Base-by-base conservation (phyloP, 2,888 invertebrate genomes). In the Melanostoma mellinum region DNA sequence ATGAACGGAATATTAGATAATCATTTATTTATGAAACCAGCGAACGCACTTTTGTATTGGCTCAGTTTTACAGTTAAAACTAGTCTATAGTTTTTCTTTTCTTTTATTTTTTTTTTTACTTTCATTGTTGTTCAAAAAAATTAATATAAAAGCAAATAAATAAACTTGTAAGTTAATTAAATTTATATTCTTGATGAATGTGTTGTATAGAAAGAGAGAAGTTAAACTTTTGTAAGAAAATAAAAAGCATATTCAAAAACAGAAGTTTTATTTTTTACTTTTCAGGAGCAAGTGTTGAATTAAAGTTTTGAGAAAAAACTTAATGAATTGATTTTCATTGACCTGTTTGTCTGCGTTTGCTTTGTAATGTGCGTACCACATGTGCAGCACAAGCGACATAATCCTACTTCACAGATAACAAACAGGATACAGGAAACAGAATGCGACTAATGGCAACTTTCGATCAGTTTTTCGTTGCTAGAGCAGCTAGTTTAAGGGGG, bases 21-120 rank as follows among this genome's bases (percentile, higher is more conserved):
- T 82, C 56, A 53, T 78, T 68, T 74, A 79, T 84, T 84, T 84
- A 75, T 84, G 56, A 50, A 78, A 74, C 50, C 68, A 82, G 42
- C 53, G 61, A 63, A 42, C 69, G 65, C 61, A 78, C 44, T 42
- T 71, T 68, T 71, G 65, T 63, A 50, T 67, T 60, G 78, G 73
- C 53, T 60, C 78, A 78, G 69, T 74, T 78, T 79, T 73, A 53
- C 60, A 38, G 65, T 79, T 68, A n/a, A 68, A 75, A 69, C 10
- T 75, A 40, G 50, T 32, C 30, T 48, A 50, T 40, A 40, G 35
- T 52, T 60, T 58, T 52, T 6, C 48, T 35, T 69, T 9, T 10
- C 20, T 36, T 68, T 30, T n/a, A 2, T 48, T 50, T 50, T 61
- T 72, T 53, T 69, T 56, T 36, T 32, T 38, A 55, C 42, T 55